Conservation (phyloP, 2,888 invertebrate genomes). For the Tromatobia lineatoria region DNA sequence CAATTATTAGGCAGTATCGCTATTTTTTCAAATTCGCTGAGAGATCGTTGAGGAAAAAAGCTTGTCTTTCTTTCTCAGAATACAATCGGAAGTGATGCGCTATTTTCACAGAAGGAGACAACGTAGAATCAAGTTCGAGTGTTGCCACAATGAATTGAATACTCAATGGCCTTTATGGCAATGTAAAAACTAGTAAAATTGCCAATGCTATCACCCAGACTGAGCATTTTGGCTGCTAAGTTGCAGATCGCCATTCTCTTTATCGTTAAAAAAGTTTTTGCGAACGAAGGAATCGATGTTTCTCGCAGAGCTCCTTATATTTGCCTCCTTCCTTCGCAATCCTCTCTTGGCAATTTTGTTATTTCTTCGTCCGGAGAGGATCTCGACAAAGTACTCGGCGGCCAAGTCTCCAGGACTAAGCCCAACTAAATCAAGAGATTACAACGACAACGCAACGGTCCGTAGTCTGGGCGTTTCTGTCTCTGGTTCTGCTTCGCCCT, state of each 20-base stretch:
- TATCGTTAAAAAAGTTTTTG: neutral
- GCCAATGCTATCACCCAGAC: too few relatives aligned
- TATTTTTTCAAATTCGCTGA: too few relatives aligned
- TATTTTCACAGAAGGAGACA: neutral
- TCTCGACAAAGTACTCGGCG: slow-evolving; percentile 59
- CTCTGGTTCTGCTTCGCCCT: slow-evolving; percentile 39
- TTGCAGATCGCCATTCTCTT: neutral
- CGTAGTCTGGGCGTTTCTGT: slow-evolving; percentile 48
- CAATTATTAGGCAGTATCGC: too few relatives aligned
- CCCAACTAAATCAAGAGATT: slow-evolving; percentile 65
- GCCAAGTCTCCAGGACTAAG: slow-evolving; percentile 48
- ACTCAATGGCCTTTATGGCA: too few relatives aligned
- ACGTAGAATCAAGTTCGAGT: too few relatives aligned
- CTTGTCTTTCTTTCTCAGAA: neutral
- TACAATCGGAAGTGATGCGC: too few relatives aligned
- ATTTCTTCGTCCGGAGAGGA: slow-evolving; percentile 46
- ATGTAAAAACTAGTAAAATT: too few relatives aligned
- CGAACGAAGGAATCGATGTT: neutral
- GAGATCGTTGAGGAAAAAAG: too few relatives aligned
- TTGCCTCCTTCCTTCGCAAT: slow-evolving; percentile 18
- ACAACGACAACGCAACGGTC: slow-evolving; percentile 63
- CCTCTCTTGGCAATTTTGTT: slow-evolving; percentile 40
- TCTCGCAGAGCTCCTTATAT: slow-evolving; percentile 4
- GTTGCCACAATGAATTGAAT: too few relatives aligned
- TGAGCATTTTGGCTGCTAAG: neutral